Base-by-base conservation (phyloP, 1,140 invertebrate species). In the Drosophila nasuta region DNA sequence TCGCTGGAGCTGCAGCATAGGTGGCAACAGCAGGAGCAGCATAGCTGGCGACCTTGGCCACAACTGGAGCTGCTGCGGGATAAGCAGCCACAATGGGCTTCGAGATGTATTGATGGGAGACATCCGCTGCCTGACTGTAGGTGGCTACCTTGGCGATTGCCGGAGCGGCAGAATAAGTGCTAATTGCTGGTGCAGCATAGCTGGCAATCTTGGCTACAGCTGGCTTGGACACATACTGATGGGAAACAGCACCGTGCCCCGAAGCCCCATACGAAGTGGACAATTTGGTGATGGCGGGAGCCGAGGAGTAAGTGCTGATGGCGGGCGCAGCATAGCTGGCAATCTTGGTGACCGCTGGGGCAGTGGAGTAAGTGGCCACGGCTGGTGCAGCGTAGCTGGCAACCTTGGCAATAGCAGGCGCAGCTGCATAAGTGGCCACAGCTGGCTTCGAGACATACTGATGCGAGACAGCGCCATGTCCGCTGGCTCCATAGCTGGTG, bases 361-460 rank as follows among this genome's bases (percentile, higher is more conserved):
- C 75, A 0, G 75, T n/a, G 2, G 73, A 54, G 13, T 77, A 77
- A 7, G 69, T 17, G 15, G 49, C n/a, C 13, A 59, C 7, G 0
- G 73, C 15, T 4, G 59, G 49, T 10, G 67, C 25, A 30, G 28
- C 74, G 51, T 76, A 77, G 35, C 56, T 60, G 7, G 57, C 69
- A 20, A 62, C 10, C 33, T 77, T 75, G 1, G 79, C 20, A 1
- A 83, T 33, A 0, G 75, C 75, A 1, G 79, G 79, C 7, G 56
- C 66, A 5, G 65, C 41, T 13, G 51, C 45, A 45, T 77, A 72
- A 5, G 58, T 69, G 0, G 76, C 64, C 3, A 75, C 62, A 5
- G 81, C 73, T 7, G 88, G 88, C 46, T 89, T 86, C 1, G 88
- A 89, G 4, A 91, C 75, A 51, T 89, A 91, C 51, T 91, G 83